Evolutionary conservation across 2,888 invertebrate genomes (phyloP), one percentile per base, ranked within the genome.

Genomic region (Chaetogeoica ovagalla): DNA sequence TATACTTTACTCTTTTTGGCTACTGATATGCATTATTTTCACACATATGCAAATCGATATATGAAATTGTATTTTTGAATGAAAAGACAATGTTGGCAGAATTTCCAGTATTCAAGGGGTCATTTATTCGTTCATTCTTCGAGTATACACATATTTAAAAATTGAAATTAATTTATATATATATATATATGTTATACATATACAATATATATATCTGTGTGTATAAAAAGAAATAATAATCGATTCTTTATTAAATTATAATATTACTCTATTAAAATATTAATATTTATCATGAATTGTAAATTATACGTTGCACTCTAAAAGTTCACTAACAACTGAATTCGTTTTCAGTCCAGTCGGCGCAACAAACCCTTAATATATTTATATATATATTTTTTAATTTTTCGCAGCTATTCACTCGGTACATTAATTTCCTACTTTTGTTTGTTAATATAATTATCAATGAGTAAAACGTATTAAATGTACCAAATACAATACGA

Each of bases 221-320:
- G 43, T 72, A 23, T 68, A 52, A 39, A 59, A 59, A 39, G 21
- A 71, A 71, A 71, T 13, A 8, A 39, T 5, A 21, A 39, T 71
- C 37, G 59, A 43, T 60, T 72, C 23, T 62, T 73, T 37, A 73
- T 73, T 63, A 73, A 55, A 55, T 73, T 74, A 74, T 63, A 65
- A 65, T 30, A 30, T 21, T 74, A 65, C 65, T 74, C 63, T 55
- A 63, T 63, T 74, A 65, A 65, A 65, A 65, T 68, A 68, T 68
- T 76, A 76, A 76, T 76, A 76, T 48, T 73, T 68, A 68, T 60
- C 43, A 30, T 68, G 48, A 76, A 23, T 75, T 30, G 43, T 21
- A 43, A 6, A 19, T 30, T 72, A 60, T 68, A 68, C 30, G 48
- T 19, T 68, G 30, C 59, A 19, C 55, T 43, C 30, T 21, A 60